Percentiles rank a stretch among this genome's conserved stretches.
phyloP scores from a whole-genome alignment of 2,113 vertebrate species.

The Hoplias malabaricus region DNA sequence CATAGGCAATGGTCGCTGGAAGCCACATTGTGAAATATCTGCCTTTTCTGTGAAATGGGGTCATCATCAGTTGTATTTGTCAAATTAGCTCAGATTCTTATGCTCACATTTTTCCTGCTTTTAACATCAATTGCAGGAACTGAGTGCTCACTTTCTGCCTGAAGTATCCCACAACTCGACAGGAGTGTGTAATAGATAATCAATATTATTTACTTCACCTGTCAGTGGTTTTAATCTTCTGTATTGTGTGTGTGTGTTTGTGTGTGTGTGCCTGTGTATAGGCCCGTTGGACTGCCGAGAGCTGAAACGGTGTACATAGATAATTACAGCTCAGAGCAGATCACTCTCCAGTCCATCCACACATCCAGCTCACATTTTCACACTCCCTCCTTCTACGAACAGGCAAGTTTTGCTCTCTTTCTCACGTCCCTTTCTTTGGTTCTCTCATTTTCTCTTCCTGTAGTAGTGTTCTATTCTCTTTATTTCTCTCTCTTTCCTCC shows the following conservation, averaged over 20 bases:
- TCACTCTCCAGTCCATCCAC: slow-evolving; percentile 92
- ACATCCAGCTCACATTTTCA: slow-evolving; percentile 93
- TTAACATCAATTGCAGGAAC: too few relatives aligned
- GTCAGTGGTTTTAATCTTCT: background rate
- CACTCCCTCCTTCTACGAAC: slow-evolving; percentile 89
- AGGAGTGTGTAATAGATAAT: too few relatives aligned
- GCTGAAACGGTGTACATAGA: slow-evolving; percentile 90
- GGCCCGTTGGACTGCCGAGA: slow-evolving; percentile 86
- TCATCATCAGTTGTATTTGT: too few relatives aligned
- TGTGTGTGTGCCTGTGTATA: slow-evolving; percentile 53
- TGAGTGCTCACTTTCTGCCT: too few relatives aligned
- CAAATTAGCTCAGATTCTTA: too few relatives aligned
- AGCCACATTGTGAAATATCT: too few relatives aligned
- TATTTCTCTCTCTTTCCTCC: background rate
- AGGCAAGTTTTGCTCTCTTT: slow-evolving; percentile 78
- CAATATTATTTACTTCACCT: too few relatives aligned
- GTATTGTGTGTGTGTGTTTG: slow-evolving; percentile 2
- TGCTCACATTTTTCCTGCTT: too few relatives aligned
- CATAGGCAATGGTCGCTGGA: too few relatives aligned
- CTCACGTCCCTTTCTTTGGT: background rate
- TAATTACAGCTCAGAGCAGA: slow-evolving; percentile 90
- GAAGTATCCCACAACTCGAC: too few relatives aligned
- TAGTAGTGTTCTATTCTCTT: background rate
- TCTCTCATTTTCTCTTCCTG: background rate
- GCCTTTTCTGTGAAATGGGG: too few relatives aligned